Conservation (phyloP, 2,797 vertebrate species). For the Crocidura indochinensis region DNA sequence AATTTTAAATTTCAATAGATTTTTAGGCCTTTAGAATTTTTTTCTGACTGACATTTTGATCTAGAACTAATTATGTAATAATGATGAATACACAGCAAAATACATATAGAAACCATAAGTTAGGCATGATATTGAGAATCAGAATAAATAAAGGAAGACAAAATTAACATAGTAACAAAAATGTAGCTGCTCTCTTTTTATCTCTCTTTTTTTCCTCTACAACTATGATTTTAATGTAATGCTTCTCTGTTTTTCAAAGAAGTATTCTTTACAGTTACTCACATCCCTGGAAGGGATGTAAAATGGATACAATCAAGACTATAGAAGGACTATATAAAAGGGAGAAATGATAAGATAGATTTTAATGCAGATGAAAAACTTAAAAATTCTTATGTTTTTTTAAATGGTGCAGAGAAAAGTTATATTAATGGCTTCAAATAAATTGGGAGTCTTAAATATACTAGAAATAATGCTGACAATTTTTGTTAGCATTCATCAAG, state of each 20-base stretch:
- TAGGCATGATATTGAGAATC: background rate
- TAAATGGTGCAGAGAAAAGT: background rate
- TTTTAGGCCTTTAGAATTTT: constrained; percentile 21
- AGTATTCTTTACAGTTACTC: constrained; percentile 11
- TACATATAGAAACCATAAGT: background rate
- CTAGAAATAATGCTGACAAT: background rate
- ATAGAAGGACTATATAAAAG: background rate
- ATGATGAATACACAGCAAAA: background rate
- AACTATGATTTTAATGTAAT: constrained; percentile 44
- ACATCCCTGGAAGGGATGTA: background rate
- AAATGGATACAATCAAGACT: constrained; percentile 61
- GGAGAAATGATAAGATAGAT: constrained; percentile 25
- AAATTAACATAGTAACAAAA: constrained; percentile 60
- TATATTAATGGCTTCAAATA: background rate
- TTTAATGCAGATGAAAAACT: constrained; percentile 32
- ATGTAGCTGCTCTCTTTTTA: background rate
- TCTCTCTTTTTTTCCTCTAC: background rate
- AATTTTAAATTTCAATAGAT: constrained; percentile 47
- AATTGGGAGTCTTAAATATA: constrained; percentile 17
- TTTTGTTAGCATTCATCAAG: background rate
- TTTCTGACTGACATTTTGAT: constrained; percentile 15
- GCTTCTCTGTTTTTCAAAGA: background rate
- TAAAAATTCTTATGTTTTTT: constrained; percentile 5
- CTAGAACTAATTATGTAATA: constrained; percentile 4
- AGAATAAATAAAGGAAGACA: constrained; percentile 9